Base-by-base conservation (phyloP, 2,888 invertebrate genomes). In the Eupithecia pulchellata region DNA sequence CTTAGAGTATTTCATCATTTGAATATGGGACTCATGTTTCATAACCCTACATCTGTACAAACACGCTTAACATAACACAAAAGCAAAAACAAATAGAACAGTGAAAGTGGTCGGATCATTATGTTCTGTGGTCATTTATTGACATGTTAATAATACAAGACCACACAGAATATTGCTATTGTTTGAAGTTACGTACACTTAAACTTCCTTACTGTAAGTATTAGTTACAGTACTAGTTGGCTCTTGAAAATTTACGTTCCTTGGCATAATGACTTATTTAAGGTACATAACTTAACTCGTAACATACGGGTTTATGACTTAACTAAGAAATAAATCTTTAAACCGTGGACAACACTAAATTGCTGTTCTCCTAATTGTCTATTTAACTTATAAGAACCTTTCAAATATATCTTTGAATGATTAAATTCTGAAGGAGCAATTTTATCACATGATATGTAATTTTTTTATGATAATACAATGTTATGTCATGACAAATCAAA, bases 51-150 rank as follows among this genome's bases (percentile, higher is more conserved):
- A 25, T 61, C 29, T 57, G 29, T 61, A 9, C 14, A 61, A 61
- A 61, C 34, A 25, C 68, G 27, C 70, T 25, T 57, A 66, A 68
- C 74, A 79, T 76, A 71, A 75, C 72, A 47, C 42, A 47, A 47
- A 47, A 47, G 20, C 68, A 74, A 80, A 81, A 81, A 84, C 81
- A 84, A 81, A 85, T 78, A 80, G 77, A 71, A 66, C 76, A 84
- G 88, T 86, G 88, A 89, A 89, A 89, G 88, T 84, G 79, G 78
- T 75, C 78, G 73, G 75, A 78, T 80, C 78, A 78, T 80, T 79
- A 78, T 81, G 60, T 72, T 67, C 17, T 70, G 70, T 66, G 74
- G 68, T 75, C 73, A 69, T 64, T 78, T 52, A 62, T 64, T 74
- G 72, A 66, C n/a, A 73, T 76, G 76, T 68, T 60, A 76, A 81